Conservation (phyloP, 2,888 invertebrate species). For the Scaeva pyrastri region DNA sequence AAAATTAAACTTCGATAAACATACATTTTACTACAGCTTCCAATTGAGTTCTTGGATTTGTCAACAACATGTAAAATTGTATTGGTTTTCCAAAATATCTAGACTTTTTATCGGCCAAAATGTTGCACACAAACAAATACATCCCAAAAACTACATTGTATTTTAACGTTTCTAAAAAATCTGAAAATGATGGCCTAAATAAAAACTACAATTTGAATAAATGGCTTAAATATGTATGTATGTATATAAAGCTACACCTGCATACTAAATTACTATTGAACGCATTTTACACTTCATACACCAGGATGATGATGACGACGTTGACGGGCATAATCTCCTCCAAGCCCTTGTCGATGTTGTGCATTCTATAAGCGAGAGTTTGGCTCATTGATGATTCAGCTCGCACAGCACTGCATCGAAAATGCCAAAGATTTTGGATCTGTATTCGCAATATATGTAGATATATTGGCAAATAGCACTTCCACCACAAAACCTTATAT, state of each 20-base stretch:
- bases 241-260: constrained; percentile 43
- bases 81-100: no score
- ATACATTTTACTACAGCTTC: no score
- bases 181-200: not conserved
- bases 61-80: no score
- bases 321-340: constrained; percentile 25
- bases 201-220: constrained; percentile 39
- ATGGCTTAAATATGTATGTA: not conserved
- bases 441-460: constrained; percentile 17
- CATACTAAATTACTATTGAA: constrained; percentile 67
- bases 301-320: constrained; percentile 19
- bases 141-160: no score
- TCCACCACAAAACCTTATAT: constrained; percentile 4
- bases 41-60: no score
- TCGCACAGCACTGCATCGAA: constrained; percentile 40
- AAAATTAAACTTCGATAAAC: no score
- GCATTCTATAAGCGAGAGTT: constrained; percentile 6
- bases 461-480: constrained; percentile 38
- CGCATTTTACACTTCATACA: constrained; percentile 70
- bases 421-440: constrained; percentile 34
- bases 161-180: no score
- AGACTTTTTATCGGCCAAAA: no score
- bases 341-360: constrained; percentile 15
- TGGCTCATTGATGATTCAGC: constrained; percentile 66
- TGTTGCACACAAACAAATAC: no score